Base-by-base conservation (phyloP, 2,113 vertebrate genomes). In the Aplodontia rufa region DNA sequence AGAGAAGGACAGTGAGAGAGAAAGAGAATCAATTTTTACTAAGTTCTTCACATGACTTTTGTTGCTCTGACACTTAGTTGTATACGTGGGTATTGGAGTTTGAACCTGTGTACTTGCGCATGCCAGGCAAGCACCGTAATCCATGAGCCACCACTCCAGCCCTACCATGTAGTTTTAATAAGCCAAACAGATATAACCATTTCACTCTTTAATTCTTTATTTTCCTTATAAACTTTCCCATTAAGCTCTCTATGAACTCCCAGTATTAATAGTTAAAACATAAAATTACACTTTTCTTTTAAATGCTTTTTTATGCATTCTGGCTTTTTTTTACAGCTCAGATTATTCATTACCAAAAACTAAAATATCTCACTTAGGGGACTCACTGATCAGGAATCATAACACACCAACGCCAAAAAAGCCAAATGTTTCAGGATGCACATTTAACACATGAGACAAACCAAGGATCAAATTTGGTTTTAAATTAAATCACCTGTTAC, bases 281-380 rank as follows among this genome's bases (percentile, higher is more conserved):
- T 84, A 90, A 55, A 92, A 96, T 97, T 87, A 93, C 47, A 17
- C 72, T 76, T 79, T 95, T 80, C 90, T 98, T 97, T 97, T 97
- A 98, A 96, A 85, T 92, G 53, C 53, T 95, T 98, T 79, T 89
- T 76, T 95, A 97, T 72, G 80, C 32, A 91, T 47, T 91, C 47
- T 87, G 87, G 90, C n/a, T 16, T 30, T 79, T 68, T 96, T 87
- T 94, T 94, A 96, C 90, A 98, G 96, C 90, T 12, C 72, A 85
- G 62, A 83, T 95, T 95, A 96, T 71, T 97, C 78, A 94, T 94
- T 95, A 95, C 45, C 58, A 88, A 60, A 91, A 95, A 97, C 20
- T 96, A 97, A 14, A 90, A 90, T 64, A 87, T n/a, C 89, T 96
- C 78, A 96, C 45, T 64, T 92, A 68, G 91, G 51, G 42, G 66